Base-by-base conservation (phyloP, 2,888 invertebrate species). In the Eupithecia centaureata region DNA sequence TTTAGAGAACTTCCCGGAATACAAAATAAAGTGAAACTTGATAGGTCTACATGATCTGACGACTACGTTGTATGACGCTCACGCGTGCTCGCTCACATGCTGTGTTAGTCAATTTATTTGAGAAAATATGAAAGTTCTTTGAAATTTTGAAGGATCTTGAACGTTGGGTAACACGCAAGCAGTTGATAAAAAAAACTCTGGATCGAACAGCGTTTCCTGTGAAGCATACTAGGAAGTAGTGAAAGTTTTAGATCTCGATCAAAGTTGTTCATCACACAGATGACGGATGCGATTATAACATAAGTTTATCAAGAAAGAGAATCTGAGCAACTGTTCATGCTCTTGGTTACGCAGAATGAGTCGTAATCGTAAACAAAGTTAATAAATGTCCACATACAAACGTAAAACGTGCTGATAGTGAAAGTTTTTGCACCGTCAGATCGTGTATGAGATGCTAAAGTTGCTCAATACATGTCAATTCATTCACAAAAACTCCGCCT, bases 21-120 rank as follows among this genome's bases (percentile, higher is more conserved):
- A 90, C 86, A 80, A 87, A 90, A 87, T 82, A 82, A 83, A 85
- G 89, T 86, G 90, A 90, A 90, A 90, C 85, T 82, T 76, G 75
- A 76, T 76, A 80, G 77, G 77, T 65, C 42, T 57, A 61, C 54
- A 68, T 67, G 68, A 72, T 72, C 63, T 86, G 87, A 87, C 85
- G 86, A 80, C 82, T 85, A 83, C 63, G 57, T 63, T 86, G 75
- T 81, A 72, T 70, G 59, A 60, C 57, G 32, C 68, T 67, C 69
- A 73, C 72, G 68, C 52, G 33, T 63, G 63, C 51, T 38, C 25
- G 51, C 57, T 61, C n/a, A 56, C 47, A 22, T 56, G 65, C 47
- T 68, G 60, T 60, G 63, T 60, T 57, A 64, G 62, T 62, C 28
- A 59, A 63, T 65, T 54, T 58, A 61, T 63, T 61, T 63, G 58